Evolutionary conservation across 2,113 vertebrate species (phyloP).

Genomic region (Athene cunicularia): DNA sequence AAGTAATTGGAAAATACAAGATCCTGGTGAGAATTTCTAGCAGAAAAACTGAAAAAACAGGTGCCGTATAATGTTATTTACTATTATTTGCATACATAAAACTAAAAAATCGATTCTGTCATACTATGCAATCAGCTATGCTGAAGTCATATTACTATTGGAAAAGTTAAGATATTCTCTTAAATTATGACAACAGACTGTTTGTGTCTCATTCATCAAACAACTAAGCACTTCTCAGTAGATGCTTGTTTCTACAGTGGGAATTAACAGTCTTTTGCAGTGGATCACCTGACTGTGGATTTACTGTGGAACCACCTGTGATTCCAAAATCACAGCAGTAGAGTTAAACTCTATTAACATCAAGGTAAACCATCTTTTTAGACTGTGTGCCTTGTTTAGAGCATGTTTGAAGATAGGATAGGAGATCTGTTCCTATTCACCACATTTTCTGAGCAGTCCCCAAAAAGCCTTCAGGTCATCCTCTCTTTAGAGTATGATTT

Average conservation of each 20-base stretch:
- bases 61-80: neutral
- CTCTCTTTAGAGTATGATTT: neutral
- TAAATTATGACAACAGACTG: neutral
- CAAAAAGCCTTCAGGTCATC: neutral
- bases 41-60: slow-evolving; percentile 19
- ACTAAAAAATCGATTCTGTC: neutral
- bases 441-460: neutral
- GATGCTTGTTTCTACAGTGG: neutral
- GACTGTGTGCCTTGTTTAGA: neutral
- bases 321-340: neutral
- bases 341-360: slow-evolving; percentile 17
- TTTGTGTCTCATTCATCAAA: neutral
- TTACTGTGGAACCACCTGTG: neutral
- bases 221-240: neutral
- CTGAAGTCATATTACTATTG: neutral
- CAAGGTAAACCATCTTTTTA: neutral
- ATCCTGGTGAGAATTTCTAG: neutral
- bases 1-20: slow-evolving; percentile 37
- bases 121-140: neutral
- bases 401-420: neutral
- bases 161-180: neutral
- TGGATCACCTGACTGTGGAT: neutral
- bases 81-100: neutral
- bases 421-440: neutral
- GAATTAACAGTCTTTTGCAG: neutral